These are phyloP conservation scores for Rhizomys pruinosus DNA, from an alignment of 2,113 vertebrate species.

Conservation along the genomic window DNA sequence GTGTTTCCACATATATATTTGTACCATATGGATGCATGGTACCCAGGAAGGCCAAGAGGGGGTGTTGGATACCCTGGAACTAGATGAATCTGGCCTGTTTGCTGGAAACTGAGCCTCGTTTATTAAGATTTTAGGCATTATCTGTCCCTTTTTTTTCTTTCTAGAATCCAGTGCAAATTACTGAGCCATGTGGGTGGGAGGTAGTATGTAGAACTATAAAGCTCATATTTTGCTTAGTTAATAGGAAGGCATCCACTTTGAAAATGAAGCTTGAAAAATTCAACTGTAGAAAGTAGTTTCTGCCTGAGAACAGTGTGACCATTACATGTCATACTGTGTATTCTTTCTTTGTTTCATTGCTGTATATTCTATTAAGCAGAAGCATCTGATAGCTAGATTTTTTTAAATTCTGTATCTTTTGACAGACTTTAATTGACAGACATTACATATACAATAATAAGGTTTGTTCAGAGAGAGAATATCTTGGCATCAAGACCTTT, in stretches of 20 bases:
- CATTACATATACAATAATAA: neutral
- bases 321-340: neutral
- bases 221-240: slow-evolving; percentile 8
- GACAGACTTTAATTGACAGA: slow-evolving; percentile 29
- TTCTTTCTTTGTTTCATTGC: neutral
- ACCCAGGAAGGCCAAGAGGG: neutral
- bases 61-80: neutral
- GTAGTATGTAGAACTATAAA: neutral
- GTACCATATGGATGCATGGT: neutral
- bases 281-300: neutral
- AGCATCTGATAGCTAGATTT: neutral
- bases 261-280: neutral
- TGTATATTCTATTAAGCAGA: neutral
- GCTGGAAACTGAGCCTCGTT: no score
- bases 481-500: neutral
- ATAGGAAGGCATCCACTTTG: neutral
- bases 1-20: neutral
- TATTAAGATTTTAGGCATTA: neutral
- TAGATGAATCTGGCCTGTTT: neutral
- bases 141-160: neutral
- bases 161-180: neutral
- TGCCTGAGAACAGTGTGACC: neutral
- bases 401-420: neutral
- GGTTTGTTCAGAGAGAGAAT: neutral
- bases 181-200: neutral